Evolutionary conservation across 2,797 vertebrate genomes (phyloP).

Genomic region (Mallotus villosus): DNA sequence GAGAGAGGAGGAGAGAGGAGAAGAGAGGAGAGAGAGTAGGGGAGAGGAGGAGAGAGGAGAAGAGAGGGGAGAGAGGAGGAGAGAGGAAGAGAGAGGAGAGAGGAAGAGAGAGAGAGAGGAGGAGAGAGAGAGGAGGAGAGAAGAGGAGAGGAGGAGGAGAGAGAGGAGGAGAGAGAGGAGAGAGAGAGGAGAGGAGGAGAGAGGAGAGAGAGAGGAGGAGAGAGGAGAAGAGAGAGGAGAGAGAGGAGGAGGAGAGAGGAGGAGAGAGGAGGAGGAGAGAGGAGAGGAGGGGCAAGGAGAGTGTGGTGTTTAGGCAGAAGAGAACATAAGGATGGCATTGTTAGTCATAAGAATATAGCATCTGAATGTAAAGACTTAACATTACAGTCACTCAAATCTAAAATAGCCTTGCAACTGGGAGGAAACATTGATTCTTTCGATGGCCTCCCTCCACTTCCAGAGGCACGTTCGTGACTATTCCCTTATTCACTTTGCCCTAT

Average conservation of each 20-base stretch:
- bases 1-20: neutral
- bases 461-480: neutral
- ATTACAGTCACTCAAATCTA: too few relatives aligned
- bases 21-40: too few relatives aligned
- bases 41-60: neutral
- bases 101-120: neutral
- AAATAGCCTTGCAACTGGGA: too few relatives aligned
- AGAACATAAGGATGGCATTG: too few relatives aligned
- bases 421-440: too few relatives aligned
- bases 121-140: conserved; percentile 5
- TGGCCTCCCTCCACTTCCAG: too few relatives aligned
- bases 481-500: neutral
- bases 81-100: conserved; percentile 20
- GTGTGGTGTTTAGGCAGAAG: too few relatives aligned
- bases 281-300: neutral
- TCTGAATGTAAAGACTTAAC: too few relatives aligned
- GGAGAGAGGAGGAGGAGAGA: too few relatives aligned
- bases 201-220: too few relatives aligned
- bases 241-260: neutral
- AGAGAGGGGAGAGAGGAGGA: neutral
- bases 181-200: too few relatives aligned
- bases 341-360: too few relatives aligned
- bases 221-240: neutral
- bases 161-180: conserved; percentile 21
- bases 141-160: neutral